phyloP scores from a whole-genome alignment of 2,113 vertebrate species.

The Takifugu flavidus region DNA sequence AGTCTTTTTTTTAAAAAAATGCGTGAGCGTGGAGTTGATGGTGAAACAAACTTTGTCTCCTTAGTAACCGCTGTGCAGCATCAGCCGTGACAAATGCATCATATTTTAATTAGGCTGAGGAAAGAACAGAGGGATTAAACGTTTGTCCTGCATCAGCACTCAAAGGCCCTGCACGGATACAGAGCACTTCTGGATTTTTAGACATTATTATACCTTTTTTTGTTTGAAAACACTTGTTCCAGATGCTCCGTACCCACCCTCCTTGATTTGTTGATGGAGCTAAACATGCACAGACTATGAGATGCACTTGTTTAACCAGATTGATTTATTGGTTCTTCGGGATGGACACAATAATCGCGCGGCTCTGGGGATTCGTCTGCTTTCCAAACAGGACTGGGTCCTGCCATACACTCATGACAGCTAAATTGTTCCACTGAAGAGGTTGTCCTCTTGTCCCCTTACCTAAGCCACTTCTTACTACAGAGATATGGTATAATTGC shows the following conservation, averaged over 20 bases:
- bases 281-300: slow-evolving; percentile 80
- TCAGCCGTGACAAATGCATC: slow-evolving; percentile 5
- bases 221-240: slow-evolving; percentile 50
- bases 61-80: slow-evolving; percentile 4
- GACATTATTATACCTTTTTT: slow-evolving; percentile 31
- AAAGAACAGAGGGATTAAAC: slow-evolving; percentile 10
- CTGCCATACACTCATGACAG: slow-evolving; percentile 79
- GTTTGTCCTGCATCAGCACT: slow-evolving; percentile 1
- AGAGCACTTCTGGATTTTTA: not conserved
- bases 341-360: slow-evolving; percentile 84
- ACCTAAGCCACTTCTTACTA: slow-evolving; percentile 67
- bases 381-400: slow-evolving; percentile 81
- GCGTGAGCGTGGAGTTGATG: slow-evolving; percentile 17
- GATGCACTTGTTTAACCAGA: slow-evolving; percentile 80
- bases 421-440: slow-evolving; percentile 78
- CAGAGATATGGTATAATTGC: slow-evolving; percentile 62
- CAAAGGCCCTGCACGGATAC: slow-evolving; percentile 39
- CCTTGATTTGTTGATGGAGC: slow-evolving; percentile 74
- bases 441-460: slow-evolving; percentile 65
- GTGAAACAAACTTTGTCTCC: slow-evolving; percentile 15
- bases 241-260: slow-evolving; percentile 63
- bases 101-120: slow-evolving; percentile 25
- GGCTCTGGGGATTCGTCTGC: slow-evolving; percentile 80
- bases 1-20: not conserved
- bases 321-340: slow-evolving; percentile 91